Evolutionary conservation across 30 jellyfish, hydroid and myxozoan genomes (phyloP), one percentile per base, ranked within the genome.

Genomic region (Pseudorhiza aurosa): DNA sequence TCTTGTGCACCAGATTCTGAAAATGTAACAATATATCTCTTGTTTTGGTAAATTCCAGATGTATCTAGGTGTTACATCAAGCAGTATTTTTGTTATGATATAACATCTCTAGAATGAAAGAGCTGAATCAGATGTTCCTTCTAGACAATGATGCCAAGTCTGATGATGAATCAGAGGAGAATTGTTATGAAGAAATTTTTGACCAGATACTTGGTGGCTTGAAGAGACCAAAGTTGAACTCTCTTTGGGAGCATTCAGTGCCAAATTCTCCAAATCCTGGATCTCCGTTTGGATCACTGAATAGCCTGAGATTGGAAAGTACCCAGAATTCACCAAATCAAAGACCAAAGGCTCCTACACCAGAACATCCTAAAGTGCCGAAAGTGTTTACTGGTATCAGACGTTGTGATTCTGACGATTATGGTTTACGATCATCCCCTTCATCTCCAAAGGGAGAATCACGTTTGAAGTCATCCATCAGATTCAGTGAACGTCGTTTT

Each of bases 131-230:
- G n/a, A n/a, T n/a, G 37, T 19, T 53, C n/a, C n/a, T 53, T 37
- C 37, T 33, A 68, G 94, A 69, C 18, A 58, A 31, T 24, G 87
- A 69, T 8, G 60, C 46, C 31, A 18, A 36, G 30, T 40, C 42
- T 30, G 63, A 46, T 65, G 81, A 44, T 3, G 56, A 44, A 24
- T 33, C 17, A 14, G 85, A 82, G 6, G 94, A 68, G 15, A 58
- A 81, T 72, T 42, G 33, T 1, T 92, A 92, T 46, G 96, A 85
- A 65, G 96, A 92, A 57, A 70, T 85, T 12, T 92, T 92, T 65
- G 96, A 87, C 40, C 96, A 84, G 58, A 68, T 92, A 4, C 72
- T 92, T 43, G 95, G 85, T 25, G 95, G 77, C 35, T 88, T 92
- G 11, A 74, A 76, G 50, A 73, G 70, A 65, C 87, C 88, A 24